Base-by-base conservation (phyloP, 2,888 invertebrate species). In the Ichneumoninae sp. region DNA sequence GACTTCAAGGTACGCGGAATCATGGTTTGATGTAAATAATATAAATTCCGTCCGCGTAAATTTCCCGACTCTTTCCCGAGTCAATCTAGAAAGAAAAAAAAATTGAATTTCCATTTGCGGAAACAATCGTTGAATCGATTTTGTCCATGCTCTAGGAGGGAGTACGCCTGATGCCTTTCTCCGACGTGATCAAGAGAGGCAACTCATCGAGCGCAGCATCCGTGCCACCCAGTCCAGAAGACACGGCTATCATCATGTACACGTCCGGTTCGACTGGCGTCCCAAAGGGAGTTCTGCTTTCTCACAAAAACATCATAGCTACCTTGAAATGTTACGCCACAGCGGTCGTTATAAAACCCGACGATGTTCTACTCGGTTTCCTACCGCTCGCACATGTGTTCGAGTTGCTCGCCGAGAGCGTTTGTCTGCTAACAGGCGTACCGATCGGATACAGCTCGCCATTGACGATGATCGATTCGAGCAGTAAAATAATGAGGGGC, bases 221-320 rank as follows among this genome's bases (percentile, higher is more conserved):
- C 26, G 94, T 94, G 4, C 95, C 96, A 6, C 97, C 98, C 1
- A 94, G 94, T 6, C 94, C 96, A 6, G 94, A 96, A 16, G 99
- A 99, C 93, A 96, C 97, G 4, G 99, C 99, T 70, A 98, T 99
- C 90, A 97, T 99, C 60, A 99, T 99, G 99, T 99, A 99, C 95
- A 99, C 99, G 1, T 98, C 98, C 89, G 99, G 99, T 6, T 99
- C 99, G 0, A 99, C 99, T 3, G 99, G 99, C 75, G 96, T 97
- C 83, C 99, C 99, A 0, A 99, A 99, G 94, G 99, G 98, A 90
- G 97, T 98, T 16, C 92, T 97, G 26, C 94, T 98, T 47, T 96
- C 97, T 3, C 98, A 98, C 93, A 96, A 95, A 91, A 98, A 98
- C 94, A 96, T 97, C 92, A 95, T 98, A 88, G 95, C 96, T 52